phyloP scores from a whole-genome alignment of 2,888 invertebrate species.

The Pomacea canaliculata region DNA sequence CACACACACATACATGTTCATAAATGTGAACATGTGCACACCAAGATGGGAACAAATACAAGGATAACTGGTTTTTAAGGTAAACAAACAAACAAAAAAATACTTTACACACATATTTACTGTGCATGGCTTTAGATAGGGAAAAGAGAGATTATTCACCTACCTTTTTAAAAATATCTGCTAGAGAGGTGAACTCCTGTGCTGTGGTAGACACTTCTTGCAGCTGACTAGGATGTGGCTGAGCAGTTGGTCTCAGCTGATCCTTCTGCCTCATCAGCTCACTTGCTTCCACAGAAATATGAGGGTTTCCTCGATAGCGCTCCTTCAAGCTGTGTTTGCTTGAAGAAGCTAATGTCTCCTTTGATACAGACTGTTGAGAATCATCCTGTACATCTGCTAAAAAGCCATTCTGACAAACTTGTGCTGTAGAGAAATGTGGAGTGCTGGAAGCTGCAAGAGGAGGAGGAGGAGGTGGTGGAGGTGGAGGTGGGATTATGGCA shows the following conservation, averaged over 20 bases:
- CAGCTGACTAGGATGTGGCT: constrained; percentile 53
- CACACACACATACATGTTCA: too few species aligned
- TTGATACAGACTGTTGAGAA: not conserved
- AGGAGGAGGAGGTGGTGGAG: constrained; percentile 42
- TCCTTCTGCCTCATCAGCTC: constrained; percentile 51
- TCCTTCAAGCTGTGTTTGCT: constrained; percentile 13
- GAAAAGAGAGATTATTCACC: constrained; percentile 10
- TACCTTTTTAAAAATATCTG: constrained; percentile 61
- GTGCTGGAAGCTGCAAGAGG: constrained; percentile 38
- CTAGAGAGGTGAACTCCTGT: constrained; percentile 48
- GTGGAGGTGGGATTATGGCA: constrained; percentile 26
- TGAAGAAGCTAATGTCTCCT: not conserved
- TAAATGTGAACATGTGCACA: too few species aligned
- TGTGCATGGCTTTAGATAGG: too few species aligned
- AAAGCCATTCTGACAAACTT: not conserved
- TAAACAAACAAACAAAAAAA: too few species aligned
- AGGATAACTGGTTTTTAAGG: too few species aligned
- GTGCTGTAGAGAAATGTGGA: not conserved
- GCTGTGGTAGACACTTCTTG: constrained; percentile 44
- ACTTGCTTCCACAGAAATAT: constrained; percentile 48
- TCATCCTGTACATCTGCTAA: not conserved
- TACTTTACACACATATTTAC: too few species aligned
- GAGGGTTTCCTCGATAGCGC: constrained; percentile 18
- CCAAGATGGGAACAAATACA: too few species aligned
- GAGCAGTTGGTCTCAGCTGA: constrained; percentile 47